Conservation (phyloP, 2,113 vertebrate genomes). For the Alaudala cheleensis region DNA sequence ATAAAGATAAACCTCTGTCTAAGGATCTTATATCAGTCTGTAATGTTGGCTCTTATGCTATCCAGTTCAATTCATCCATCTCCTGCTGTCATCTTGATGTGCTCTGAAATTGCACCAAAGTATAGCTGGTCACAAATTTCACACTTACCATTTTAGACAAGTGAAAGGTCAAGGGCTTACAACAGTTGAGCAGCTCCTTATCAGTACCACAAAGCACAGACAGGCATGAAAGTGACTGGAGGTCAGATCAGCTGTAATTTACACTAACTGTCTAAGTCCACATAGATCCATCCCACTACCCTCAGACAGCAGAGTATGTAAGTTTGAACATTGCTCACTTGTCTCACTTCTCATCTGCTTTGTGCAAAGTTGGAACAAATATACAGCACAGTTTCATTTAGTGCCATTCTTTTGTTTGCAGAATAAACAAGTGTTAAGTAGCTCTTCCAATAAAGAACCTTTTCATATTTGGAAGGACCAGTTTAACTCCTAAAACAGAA, state of each 20-base stretch:
- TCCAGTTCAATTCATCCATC: slow-evolving; percentile 43
- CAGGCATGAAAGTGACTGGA: slow-evolving; percentile 30
- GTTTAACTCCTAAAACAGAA: background rate
- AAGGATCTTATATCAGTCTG: background rate
- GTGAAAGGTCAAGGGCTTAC: slow-evolving; percentile 63
- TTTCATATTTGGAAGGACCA: background rate
- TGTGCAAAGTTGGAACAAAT: background rate
- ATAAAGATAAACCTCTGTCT: background rate
- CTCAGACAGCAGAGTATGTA: background rate
- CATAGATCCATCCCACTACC: background rate
- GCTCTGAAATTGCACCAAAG: slow-evolving; percentile 52
- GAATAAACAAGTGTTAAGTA: background rate
- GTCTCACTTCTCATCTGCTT: background rate
- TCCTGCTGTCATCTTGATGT: slow-evolving; percentile 39
- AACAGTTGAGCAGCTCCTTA: slow-evolving; percentile 43
- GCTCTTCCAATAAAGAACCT: background rate
- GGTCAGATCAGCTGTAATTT: slow-evolving; percentile 55
- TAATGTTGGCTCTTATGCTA: background rate
- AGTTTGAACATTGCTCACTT: background rate
- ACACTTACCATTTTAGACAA: slow-evolving; percentile 59
- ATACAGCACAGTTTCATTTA: background rate
- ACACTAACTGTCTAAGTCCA: slow-evolving; percentile 1
- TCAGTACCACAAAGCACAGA: slow-evolving; percentile 2
- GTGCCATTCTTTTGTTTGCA: background rate
- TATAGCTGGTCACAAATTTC: slow-evolving; percentile 55